A percentile compares a stretch with the other conserved stretches of the same genome.
These are phyloP conservation scores for Acanthosepion esculentum DNA, from an alignment of 2,888 invertebrate species.

Conservation along the genomic window DNA sequence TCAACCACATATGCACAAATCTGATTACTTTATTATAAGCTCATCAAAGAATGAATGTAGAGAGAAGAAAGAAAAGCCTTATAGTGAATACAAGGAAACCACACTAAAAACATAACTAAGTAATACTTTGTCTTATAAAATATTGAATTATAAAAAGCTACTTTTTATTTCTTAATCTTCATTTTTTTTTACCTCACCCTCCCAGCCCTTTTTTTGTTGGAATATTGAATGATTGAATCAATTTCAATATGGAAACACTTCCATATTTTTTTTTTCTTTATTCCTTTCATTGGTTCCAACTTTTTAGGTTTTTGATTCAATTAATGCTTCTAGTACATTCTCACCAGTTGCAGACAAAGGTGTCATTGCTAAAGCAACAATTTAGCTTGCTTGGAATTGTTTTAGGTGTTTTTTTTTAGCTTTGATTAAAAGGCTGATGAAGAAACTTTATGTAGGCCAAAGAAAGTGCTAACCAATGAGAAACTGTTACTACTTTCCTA, in stretches of 20 bases:
- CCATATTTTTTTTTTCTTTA: neutral
- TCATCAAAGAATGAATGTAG: neutral
- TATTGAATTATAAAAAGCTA: neutral
- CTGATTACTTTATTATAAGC: neutral
- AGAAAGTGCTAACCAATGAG: too few species aligned
- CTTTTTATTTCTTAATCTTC: neutral
- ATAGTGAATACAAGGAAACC: neutral
- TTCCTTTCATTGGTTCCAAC: neutral
- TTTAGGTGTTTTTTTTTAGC: neutral
- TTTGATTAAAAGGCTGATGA: neutral
- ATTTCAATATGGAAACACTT: neutral
- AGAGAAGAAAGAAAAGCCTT: neutral
- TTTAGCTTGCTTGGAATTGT: neutral
- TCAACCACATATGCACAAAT: neutral
- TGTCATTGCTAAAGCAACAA: neutral
- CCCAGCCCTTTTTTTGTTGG: too few species aligned
- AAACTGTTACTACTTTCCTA: too few species aligned
- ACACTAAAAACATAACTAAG: neutral
- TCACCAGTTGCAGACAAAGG: slow-evolving; percentile 21
- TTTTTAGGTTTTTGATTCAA: neutral
- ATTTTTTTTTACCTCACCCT: neutral
- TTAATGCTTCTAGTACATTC: neutral
- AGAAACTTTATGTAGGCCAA: too few species aligned
- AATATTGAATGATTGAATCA: neutral
- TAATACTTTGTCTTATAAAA: neutral